Evolutionary conservation across 1,140 invertebrate genomes (phyloP), one percentile per base, ranked within the genome.

Genomic region (Tetramorium simillimum): DNA sequence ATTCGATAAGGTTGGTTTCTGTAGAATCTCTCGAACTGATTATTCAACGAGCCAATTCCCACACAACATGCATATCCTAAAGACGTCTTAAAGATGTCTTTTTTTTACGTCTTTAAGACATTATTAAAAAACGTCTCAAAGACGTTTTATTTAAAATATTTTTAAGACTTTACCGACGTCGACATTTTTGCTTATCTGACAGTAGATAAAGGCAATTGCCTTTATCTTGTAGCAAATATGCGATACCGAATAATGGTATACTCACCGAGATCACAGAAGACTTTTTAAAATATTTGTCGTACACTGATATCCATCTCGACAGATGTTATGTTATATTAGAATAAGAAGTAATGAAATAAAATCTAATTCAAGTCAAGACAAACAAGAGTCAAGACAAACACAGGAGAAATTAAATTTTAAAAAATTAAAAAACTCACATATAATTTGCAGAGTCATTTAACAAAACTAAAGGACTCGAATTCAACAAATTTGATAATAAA

Each of bases 1-100:
- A 53, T 62, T 49, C 80, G 80, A 75, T 84, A 84, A 84, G 12
- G 80, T 40, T 40, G 80, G 3, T 84, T 7, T 84, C 80, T 84
- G 53, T 18, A 46, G 7, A 58, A 33, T 28, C 16, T 14, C 24
- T 75, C 18, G 43, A 46, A 78, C 12, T 46, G 37, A 67, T 67
- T 53, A 49, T 40, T 43, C 33, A 86, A 7, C 56, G n/a, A 58
- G 46, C 14, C 2, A n/a, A 28, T 28, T 28, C 28, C 28, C 28
- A 28, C 28, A 28, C 28, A 28, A 28, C 0, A 28, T 28, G 28
- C 28, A 28, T 28, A 28, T 28, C 28, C 28, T 28, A 28, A 28
- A 28, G 2, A 28, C 0, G n/a, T n/a, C n/a, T n/a, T n/a, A n/a
- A n/a, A n/a, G n/a, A n/a, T n/a, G 28, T 28, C 28, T 28, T 28